Evolutionary conservation across 2,113 vertebrate species (phyloP).

Genomic region (Euleptes europaea): DNA sequence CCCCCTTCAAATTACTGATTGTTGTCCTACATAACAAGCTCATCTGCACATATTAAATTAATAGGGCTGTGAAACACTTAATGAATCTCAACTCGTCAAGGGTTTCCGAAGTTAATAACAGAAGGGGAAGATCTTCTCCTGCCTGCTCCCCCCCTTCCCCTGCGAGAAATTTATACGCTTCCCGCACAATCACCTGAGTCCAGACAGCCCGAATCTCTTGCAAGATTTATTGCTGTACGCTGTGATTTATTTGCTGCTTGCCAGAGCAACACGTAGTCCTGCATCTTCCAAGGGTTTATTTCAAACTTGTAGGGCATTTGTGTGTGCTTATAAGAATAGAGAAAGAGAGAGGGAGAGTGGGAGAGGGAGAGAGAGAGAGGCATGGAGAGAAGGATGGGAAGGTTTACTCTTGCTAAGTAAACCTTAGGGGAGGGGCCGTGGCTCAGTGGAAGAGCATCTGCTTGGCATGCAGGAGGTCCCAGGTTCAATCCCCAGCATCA

Average conservation of each 20-base stretch:
- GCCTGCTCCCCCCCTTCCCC: constrained; percentile 4
- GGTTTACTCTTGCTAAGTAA: too few species aligned
- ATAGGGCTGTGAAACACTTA: constrained; percentile 74
- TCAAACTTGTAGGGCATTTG: not conserved
- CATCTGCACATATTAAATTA: constrained; percentile 75
- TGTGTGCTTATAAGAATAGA: not conserved
- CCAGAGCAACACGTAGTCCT: constrained; percentile 48
- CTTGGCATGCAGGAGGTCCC: too few species aligned
- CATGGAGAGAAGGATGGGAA: not conserved
- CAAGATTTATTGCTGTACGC: constrained; percentile 53
- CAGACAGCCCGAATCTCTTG: constrained; percentile 54
- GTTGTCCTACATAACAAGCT: constrained; percentile 73
- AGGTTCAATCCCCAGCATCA: too few species aligned
- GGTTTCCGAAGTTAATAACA: constrained; percentile 71
- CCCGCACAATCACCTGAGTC: constrained; percentile 46
- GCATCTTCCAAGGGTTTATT: not conserved
- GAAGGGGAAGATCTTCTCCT: constrained; percentile 44
- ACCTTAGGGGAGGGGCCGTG: too few species aligned
- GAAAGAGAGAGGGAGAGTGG: not conserved
- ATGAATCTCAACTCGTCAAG: constrained; percentile 74
- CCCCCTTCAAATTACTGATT: constrained; percentile 73
- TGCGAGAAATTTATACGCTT: constrained; percentile 66
- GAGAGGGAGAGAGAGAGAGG: constrained; percentile 13
- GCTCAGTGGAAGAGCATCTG: too few species aligned
- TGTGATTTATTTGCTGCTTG: constrained; percentile 54